Percentiles rank a stretch among this genome's conserved stretches.
Conservation (phyloP, 2,888 invertebrate species). For the Heliothis peltigera region DNA sequence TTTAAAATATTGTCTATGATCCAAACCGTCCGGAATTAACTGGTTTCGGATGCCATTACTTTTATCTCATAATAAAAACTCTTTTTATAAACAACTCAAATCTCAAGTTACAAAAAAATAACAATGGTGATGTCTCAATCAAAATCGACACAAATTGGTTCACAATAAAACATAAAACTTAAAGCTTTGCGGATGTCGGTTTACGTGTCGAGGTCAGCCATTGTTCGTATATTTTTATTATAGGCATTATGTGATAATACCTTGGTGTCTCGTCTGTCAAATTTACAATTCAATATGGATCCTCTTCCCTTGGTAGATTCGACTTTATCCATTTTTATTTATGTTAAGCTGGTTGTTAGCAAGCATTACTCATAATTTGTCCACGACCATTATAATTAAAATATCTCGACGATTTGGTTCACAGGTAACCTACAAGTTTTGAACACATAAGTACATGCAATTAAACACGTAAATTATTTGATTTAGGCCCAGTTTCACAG, state of each 20-base stretch:
- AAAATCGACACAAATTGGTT: conserved; percentile 50
- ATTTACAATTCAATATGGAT: conserved; percentile 44
- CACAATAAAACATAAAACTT: conserved; percentile 58
- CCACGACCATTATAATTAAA: neutral
- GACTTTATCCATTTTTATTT: conserved; percentile 38
- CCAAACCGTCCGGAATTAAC: conserved; percentile 1
- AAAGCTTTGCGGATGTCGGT: conserved; percentile 64
- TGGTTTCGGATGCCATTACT: conserved; percentile 11
- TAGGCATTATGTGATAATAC: conserved; percentile 50
- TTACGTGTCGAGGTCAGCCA: conserved; percentile 67
- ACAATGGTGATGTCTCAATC: conserved; percentile 54
- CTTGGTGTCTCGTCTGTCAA: conserved; percentile 21
- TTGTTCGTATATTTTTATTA: conserved; percentile 47
- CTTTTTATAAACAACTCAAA: conserved; percentile 26
- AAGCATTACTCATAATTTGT: conserved; percentile 6
- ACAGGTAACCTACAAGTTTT: no score
- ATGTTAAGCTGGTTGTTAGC: neutral
- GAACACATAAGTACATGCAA: no score
- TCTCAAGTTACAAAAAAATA: conserved; percentile 38
- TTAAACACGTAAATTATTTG: no score
- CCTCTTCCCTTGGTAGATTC: conserved; percentile 15
- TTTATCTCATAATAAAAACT: conserved; percentile 18
- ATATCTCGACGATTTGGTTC: no score
- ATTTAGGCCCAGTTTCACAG: no score
- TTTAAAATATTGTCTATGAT: neutral